phyloP scores from a whole-genome alignment of 2,113 vertebrate genomes.

The Catharus fuscescens region DNA sequence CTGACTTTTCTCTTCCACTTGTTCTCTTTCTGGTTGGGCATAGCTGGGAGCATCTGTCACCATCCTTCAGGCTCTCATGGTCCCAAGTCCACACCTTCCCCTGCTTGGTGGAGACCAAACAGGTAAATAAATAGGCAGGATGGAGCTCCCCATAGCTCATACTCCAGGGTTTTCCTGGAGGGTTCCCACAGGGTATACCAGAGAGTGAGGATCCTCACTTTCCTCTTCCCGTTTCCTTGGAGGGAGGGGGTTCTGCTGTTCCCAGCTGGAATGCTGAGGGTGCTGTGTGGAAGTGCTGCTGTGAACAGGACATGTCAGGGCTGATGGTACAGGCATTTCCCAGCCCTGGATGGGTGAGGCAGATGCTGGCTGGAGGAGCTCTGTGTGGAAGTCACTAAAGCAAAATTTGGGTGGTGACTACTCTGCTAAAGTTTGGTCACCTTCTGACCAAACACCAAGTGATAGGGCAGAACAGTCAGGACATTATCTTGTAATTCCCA shows the following conservation, averaged over 20 bases:
- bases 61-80: not conserved
- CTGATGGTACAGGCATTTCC: not conserved
- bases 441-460: not conserved
- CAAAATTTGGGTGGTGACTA: not conserved
- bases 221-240: not conserved
- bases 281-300: not conserved
- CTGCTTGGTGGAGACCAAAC: not conserved
- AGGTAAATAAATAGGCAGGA: not conserved
- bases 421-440: not conserved
- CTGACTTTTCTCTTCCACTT: not conserved
- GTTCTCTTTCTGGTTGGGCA: not conserved
- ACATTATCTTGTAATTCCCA: not conserved
- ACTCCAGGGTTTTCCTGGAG: not conserved
- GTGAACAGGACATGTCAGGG: not conserved
- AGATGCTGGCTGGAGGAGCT: not conserved
- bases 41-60: not conserved
- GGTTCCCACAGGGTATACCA: not conserved
- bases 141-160: not conserved
- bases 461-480: not conserved
- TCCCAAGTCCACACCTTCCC: rapidly evolving
- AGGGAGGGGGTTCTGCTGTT: not conserved
- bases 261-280: not conserved
- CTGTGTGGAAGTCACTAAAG: rapidly evolving
- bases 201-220: not conserved
- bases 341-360: not conserved